phyloP scores from a whole-genome alignment of 2,888 invertebrate genomes.

The Tipula confusa region DNA sequence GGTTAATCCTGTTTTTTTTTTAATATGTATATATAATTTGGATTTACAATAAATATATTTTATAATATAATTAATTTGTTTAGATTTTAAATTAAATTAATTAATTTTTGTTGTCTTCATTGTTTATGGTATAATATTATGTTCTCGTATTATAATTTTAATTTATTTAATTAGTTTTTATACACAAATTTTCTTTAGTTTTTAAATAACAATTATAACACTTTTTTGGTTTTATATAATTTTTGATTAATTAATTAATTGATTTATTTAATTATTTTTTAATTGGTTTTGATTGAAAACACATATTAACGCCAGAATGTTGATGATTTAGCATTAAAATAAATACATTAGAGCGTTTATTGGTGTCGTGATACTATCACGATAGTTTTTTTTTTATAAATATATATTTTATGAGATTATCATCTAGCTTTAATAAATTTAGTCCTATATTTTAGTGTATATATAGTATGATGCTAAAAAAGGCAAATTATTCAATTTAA shows the following conservation, averaged over 20 bases:
- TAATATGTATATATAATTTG: neutral
- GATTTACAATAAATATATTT: conserved; percentile 6
- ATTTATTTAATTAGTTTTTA: neutral
- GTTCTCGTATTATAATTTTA: neutral
- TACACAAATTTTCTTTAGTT: conserved; percentile 13
- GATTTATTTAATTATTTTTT: neutral
- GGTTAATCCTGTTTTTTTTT: neutral
- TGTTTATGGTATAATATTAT: conserved; percentile 13
- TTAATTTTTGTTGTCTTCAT: neutral
- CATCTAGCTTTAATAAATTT: neutral
- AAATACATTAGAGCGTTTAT: neutral
- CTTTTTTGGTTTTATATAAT: neutral
- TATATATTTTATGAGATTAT: neutral
- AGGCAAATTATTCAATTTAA: neutral
- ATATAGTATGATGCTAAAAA: neutral
- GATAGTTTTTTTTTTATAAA: neutral
- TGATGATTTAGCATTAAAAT: neutral
- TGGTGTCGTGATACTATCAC: conserved; percentile 20
- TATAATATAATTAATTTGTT: conserved; percentile 3
- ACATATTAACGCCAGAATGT: neutral
- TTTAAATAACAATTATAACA: conserved; percentile 4
- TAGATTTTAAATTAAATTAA: neutral
- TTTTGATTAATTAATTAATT: neutral
- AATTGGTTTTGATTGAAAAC: neutral
- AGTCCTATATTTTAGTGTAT: neutral